phyloP scores from a whole-genome alignment of 2,113 vertebrate species.

The Lates calcarifer region DNA sequence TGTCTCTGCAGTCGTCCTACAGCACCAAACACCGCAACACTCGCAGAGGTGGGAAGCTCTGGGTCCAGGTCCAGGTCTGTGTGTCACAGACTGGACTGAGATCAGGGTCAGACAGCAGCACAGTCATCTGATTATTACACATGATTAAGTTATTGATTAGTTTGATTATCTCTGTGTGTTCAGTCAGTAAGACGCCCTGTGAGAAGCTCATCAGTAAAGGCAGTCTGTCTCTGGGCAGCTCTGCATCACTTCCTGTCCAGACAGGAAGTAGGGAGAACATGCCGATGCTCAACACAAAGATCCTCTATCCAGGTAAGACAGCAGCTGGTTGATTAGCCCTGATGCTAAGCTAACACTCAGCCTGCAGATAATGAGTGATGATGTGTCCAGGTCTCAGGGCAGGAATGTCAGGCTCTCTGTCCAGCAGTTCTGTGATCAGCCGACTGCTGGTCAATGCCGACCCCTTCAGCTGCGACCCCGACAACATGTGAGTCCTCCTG shows the following conservation, averaged over 20 bases:
- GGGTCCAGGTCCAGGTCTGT: too few relatives aligned
- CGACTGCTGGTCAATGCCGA: slow-evolving; percentile 93
- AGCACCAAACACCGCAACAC: slow-evolving; percentile 81
- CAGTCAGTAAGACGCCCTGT: slow-evolving; percentile 90
- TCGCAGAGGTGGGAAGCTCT: slow-evolving; percentile 85
- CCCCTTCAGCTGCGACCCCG: slow-evolving; percentile 92
- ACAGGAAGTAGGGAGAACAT: slow-evolving; percentile 89
- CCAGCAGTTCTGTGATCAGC: slow-evolving; percentile 93
- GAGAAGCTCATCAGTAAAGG: slow-evolving; percentile 94
- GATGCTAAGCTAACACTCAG: background rate
- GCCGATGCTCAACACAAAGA: slow-evolving; percentile 92
- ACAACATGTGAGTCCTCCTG: slow-evolving; percentile 95
- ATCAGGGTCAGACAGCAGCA: too few relatives aligned
- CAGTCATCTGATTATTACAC: too few relatives aligned
- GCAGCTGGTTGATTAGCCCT: background rate
- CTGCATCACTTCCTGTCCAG: slow-evolving; percentile 91
- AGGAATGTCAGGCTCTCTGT: slow-evolving; percentile 91
- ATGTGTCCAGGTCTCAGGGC: slow-evolving; percentile 86
- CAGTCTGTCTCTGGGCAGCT: slow-evolving; percentile 87
- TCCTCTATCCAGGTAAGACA: slow-evolving; percentile 92
- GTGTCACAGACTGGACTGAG: too few relatives aligned
- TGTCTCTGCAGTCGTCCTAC: slow-evolving; percentile 83
- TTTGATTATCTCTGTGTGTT: slow-evolving; percentile 53
- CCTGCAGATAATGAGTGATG: too few relatives aligned
- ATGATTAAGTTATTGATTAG: too few relatives aligned